Percentiles rank a stretch among this genome's conserved stretches.
phyloP scores from a whole-genome alignment of 2,797 vertebrate species.

The Artibeus lituratus region DNA sequence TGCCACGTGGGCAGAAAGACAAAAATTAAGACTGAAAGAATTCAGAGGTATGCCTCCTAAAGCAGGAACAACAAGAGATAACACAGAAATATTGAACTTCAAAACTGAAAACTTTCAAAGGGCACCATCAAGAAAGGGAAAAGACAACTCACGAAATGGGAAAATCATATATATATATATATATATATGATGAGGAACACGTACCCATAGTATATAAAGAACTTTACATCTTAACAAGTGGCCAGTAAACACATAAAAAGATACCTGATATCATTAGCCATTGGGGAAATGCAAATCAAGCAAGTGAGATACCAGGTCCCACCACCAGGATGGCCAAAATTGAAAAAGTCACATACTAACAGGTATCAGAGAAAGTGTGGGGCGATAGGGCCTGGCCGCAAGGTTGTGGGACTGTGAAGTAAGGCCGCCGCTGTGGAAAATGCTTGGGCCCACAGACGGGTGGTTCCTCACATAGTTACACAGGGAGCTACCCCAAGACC shows the following conservation, averaged over 20 bases:
- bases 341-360: background rate
- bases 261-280: background rate
- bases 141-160: background rate
- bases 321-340: too few species aligned
- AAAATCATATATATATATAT: rapidly evolving
- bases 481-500: background rate
- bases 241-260: background rate
- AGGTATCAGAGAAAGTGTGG: rapidly evolving
- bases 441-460: background rate
- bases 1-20: background rate
- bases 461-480: rapidly evolving
- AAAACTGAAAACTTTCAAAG: background rate
- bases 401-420: background rate
- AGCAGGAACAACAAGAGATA: background rate
- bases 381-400: background rate
- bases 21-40: background rate
- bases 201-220: background rate
- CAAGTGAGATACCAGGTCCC: background rate
- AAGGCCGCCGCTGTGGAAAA: background rate
- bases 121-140: background rate
- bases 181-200: background rate
- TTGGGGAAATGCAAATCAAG: background rate
- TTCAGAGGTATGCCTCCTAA: background rate
- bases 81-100: background rate
- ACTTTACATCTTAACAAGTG: background rate